Evolutionary conservation across 2,113 vertebrate species (phyloP).

Genomic region (Pterocles orientalis): DNA sequence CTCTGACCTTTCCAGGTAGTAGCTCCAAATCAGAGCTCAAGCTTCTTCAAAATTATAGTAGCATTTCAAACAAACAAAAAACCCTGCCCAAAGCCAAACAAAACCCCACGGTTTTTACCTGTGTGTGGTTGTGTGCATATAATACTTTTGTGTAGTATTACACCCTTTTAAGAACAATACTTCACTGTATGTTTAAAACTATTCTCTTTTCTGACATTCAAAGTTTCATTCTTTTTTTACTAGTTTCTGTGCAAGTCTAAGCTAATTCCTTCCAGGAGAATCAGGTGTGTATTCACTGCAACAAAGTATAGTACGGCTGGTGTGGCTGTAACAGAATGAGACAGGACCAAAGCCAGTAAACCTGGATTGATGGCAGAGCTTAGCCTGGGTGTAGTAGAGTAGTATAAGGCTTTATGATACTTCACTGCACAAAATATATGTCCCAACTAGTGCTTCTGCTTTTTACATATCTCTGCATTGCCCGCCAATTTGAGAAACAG

Average conservation of each 20-base stretch:
- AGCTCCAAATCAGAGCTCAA: not conserved
- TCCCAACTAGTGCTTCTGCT: not conserved
- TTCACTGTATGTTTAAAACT: not conserved
- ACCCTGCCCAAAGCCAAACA: not conserved
- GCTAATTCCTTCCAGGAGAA: not conserved
- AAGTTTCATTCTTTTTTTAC: not conserved
- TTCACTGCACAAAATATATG: not conserved
- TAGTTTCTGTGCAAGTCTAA: not conserved
- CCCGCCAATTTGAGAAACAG: not conserved
- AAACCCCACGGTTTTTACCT: accelerated
- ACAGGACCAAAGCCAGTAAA: not conserved
- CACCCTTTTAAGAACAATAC: not conserved
- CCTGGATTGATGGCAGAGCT: not conserved
- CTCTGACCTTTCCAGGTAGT: not conserved
- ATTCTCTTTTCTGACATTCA: not conserved
- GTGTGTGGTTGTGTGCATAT: not conserved
- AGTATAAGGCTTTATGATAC: not conserved
- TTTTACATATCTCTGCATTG: not conserved
- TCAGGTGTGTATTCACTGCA: not conserved
- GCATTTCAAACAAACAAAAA: not conserved
- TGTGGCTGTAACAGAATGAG: not conserved
- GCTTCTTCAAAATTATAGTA: not conserved
- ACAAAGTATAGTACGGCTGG: not conserved
- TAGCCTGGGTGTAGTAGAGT: not conserved
- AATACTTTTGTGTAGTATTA: too few species aligned